Conservation (phyloP, 1,140 invertebrate genomes). For the Euglossa dilemma region DNA sequence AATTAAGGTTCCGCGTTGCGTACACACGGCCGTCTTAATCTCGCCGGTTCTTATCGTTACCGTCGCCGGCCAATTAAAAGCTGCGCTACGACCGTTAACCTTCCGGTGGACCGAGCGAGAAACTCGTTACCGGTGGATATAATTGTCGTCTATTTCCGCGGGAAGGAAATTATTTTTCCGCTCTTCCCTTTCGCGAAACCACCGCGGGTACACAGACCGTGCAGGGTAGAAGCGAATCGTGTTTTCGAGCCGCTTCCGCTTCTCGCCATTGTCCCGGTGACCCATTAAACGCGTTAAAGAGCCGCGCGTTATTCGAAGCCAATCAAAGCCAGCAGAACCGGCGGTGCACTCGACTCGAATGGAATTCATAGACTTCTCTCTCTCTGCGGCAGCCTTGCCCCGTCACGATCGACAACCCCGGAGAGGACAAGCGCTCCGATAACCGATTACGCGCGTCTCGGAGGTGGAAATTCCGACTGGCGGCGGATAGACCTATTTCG, state of each 20-base stretch:
- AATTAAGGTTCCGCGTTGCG: conserved; percentile 64
- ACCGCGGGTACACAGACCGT: background rate
- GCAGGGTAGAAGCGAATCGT: background rate
- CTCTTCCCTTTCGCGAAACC: background rate
- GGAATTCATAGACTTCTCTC: conserved; percentile 17
- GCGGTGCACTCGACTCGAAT: background rate
- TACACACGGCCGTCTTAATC: conserved; percentile 50
- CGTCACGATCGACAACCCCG: background rate
- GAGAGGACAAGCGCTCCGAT: conserved; percentile 18
- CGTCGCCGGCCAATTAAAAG: conserved; percentile 27
- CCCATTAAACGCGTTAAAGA: conserved; percentile 31
- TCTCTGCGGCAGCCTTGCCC: no score
- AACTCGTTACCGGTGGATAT: background rate
- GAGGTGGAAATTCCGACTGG: conserved; percentile 18
- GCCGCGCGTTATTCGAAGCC: conserved; percentile 15
- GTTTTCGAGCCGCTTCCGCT: conserved; percentile 1
- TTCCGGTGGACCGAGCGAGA: background rate
- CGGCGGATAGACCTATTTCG: conserved; percentile 26
- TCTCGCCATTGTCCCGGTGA: conserved; percentile 27
- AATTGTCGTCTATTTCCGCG: conserved; percentile 17
- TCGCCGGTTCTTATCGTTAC: conserved; percentile 45
- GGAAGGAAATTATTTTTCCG: background rate
- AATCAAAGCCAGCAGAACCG: conserved; percentile 7
- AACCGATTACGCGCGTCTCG: conserved; percentile 24
- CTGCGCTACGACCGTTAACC: background rate